Base-by-base conservation (phyloP, 2,113 vertebrate species). In the Labrus mixtus region DNA sequence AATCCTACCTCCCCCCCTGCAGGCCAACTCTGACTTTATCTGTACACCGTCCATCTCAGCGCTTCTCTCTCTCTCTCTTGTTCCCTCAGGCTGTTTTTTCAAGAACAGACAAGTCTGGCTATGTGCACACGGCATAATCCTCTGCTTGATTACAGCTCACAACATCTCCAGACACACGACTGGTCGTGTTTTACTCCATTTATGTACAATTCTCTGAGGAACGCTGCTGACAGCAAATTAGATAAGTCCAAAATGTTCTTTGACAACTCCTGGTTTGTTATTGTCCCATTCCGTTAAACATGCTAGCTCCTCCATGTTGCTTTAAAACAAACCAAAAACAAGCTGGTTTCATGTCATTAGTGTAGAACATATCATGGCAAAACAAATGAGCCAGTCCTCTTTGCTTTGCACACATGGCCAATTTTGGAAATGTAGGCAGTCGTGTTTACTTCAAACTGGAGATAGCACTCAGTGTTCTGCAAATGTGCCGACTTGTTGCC, bases 381-480 rank as follows among this genome's bases (percentile, higher is more conserved):
- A 85, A 78, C 50, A 78, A 84, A 62, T 68, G 73, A 70, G 57
- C 61, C 45, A 53, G 67, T 43, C 7, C 48, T 41, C 68, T 33
- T 33, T 45, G 45, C 64, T 66, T 51, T 37, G 39, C 43, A 76
- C 74, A 58, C 82, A 85, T 77, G 73, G 76, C 85, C 86, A 88
- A 87, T 76, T 91, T 89, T 87, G 86, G 91, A 74, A 86, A 83
- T 73, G 86, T 29, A 46, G 45, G 73, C 75, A 16, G 65, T 67
- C 20, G 6, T 85, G 84, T 90, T 87, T 79, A 90, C 75, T 48
- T 85, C 73, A 81, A 82, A 73, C 61, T 22, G 45, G 11, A 64
- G 68, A 79, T 55, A 69, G 70, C 29, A 60, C 75, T 43, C 60
- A 85, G 46, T 59, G 62, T 64, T 76, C 56, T 75, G 41, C 15